These are phyloP conservation scores for Trematomus bernacchii DNA, from an alignment of 2,797 vertebrate genomes.

Conservation along the genomic window DNA sequence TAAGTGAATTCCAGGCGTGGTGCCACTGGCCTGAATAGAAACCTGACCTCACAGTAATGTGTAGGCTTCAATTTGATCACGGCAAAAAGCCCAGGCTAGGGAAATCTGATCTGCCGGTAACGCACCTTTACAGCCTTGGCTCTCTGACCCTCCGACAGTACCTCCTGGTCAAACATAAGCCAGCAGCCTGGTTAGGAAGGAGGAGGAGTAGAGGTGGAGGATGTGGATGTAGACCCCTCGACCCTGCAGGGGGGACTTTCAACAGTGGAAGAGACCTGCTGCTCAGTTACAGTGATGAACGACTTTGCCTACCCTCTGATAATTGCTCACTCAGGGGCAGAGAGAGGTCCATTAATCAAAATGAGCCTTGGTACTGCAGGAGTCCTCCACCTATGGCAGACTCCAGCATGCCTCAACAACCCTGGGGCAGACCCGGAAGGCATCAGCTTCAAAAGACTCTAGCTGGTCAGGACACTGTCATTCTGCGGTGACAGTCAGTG, in stretches of 20 bases:
- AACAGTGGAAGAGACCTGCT: conserved; percentile 72
- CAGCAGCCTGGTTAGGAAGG: conserved; percentile 22
- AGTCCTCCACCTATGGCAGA: conserved; percentile 72
- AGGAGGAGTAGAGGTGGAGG: conserved; percentile 7
- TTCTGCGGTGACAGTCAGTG: conserved; percentile 45
- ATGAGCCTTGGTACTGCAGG: conserved; percentile 77
- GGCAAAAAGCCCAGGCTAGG: conserved; percentile 47
- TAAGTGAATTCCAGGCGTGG: conserved; percentile 50
- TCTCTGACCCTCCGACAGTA: conserved; percentile 50
- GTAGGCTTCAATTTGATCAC: conserved; percentile 59
- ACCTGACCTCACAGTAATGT: conserved; percentile 56
- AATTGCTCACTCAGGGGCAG: conserved; percentile 90
- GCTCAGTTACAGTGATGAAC: conserved; percentile 86
- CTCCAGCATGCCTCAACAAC: conserved; percentile 67
- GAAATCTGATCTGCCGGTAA: conserved; percentile 64
- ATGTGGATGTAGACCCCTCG: conserved; percentile 53
- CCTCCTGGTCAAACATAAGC: conserved; percentile 44
- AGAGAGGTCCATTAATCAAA: conserved; percentile 90
- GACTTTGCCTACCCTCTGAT: conserved; percentile 87
- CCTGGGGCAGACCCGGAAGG: conserved; percentile 63
- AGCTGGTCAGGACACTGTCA: conserved; percentile 62
- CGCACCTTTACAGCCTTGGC: conserved; percentile 13
- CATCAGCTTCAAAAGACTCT: conserved; percentile 54
- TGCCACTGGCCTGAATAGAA: conserved; percentile 50
- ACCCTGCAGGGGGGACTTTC: conserved; percentile 76